Base-by-base conservation (phyloP, 2,113 vertebrate species). In the Sitta europaea region DNA sequence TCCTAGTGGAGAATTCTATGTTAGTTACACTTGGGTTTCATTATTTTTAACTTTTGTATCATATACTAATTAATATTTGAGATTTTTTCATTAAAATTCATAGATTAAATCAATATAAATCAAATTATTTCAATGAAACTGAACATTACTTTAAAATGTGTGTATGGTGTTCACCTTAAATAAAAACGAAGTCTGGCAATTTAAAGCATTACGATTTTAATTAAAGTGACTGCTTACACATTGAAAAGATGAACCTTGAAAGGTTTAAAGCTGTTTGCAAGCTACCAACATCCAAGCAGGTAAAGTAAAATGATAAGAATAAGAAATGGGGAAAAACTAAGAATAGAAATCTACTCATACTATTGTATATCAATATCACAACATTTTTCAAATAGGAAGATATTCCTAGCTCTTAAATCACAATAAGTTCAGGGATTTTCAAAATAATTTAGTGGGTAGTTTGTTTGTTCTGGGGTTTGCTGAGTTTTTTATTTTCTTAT, bases 181-280 rank as follows among this genome's bases (percentile, higher is more conserved):
- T 68, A 88, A 94, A 96, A 92, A 77, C 63, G 4, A 89, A 77
- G 15, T 54, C 14, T 55, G 55, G 31, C 22, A 92, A 73, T 53
- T 70, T 65, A 85, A 91, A 93, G 12, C 19, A 54, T 89, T 87
- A 50, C 7, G 43, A 86, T 91, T 92, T 92, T 76, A 95, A 89
- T 95, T 94, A 85, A 91, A 94, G 62, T 67, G 7, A 42, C 31
- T 47, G 10, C 88, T 94, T 79, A 75, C 33, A 68, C 55, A 68
- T 31, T 71, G 73, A 75, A 87, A 74, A 27, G 11, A 55, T 76
- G 55, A 82, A 72, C 45, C 22, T 86, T 12, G 3, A 57, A 83
- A 78, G 10, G 12, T 85, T 85, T 66, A 61, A 50, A 82, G 40
- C 12, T 58, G 24, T 77, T 90, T 86, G 67, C n/a, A 88, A 72